Conservation (phyloP, 2,113 vertebrate species). For the Osmerus mordax region DNA sequence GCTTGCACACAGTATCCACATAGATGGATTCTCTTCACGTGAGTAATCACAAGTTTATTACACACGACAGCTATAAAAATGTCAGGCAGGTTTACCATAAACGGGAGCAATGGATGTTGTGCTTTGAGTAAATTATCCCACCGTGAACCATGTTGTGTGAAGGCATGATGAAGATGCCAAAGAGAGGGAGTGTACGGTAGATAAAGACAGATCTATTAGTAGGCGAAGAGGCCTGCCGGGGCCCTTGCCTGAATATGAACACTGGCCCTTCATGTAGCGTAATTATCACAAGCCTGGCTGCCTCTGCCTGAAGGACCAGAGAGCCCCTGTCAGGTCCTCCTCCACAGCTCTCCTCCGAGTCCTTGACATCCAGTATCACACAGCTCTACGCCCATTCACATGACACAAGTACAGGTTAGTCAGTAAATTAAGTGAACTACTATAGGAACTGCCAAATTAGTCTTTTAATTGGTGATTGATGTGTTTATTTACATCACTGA, state of each 20-base stretch:
- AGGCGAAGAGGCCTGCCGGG: constrained; percentile 40
- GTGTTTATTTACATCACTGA: too few species aligned
- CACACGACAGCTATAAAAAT: constrained; percentile 13
- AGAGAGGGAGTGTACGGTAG: constrained; percentile 22
- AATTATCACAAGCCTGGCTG: constrained; percentile 58
- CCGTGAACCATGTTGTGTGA: constrained; percentile 40
- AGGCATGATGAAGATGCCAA: constrained; percentile 40
- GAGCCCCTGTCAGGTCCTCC: constrained; percentile 27
- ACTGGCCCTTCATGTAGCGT: constrained; percentile 33
- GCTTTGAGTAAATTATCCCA: constrained; percentile 28
- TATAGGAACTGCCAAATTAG: too few species aligned
- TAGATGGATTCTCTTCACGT: background rate
- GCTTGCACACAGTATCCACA: background rate
- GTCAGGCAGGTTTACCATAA: constrained; percentile 28
- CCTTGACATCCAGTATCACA: constrained; percentile 47
- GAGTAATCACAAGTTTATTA: constrained; percentile 19
- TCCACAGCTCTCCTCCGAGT: constrained; percentile 49
- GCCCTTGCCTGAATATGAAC: constrained; percentile 54
- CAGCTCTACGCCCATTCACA: constrained; percentile 60
- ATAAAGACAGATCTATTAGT: constrained; percentile 48
- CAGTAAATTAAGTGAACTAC: too few species aligned
- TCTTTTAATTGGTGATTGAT: too few species aligned
- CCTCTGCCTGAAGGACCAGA: constrained; percentile 47
- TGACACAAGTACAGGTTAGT: constrained; percentile 30
- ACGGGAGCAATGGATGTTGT: constrained; percentile 44